phyloP scores from a whole-genome alignment of 2,888 invertebrate species.

The Drosophila sordidula region DNA sequence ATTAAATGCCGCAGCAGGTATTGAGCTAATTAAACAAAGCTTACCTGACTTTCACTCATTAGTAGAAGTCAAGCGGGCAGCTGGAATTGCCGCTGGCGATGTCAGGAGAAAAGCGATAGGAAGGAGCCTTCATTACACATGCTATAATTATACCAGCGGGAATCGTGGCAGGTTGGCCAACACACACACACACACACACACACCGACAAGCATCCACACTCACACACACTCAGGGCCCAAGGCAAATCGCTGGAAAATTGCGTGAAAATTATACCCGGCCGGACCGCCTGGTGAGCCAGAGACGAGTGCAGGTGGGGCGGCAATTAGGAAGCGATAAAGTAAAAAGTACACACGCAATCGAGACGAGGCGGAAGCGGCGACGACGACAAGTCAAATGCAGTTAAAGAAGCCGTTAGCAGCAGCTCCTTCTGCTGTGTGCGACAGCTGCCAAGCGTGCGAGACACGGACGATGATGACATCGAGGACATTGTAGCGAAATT shows the following conservation, averaged over 20 bases:
- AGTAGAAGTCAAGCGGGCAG: conserved; percentile 41
- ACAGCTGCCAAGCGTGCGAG: conserved; percentile 59
- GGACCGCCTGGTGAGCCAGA: conserved; percentile 40
- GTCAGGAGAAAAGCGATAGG: conserved; percentile 39
- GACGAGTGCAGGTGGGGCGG: conserved; percentile 33
- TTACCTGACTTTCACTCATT: conserved; percentile 62
- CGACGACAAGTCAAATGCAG: conserved; percentile 57
- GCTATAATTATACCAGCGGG: conserved; percentile 79
- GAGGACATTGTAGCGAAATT: conserved; percentile 67
- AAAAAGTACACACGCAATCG: conserved; percentile 50
- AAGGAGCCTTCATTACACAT: conserved; percentile 35
- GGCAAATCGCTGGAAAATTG: conserved; percentile 42
- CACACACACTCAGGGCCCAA: neutral
- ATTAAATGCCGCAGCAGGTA: conserved; percentile 57
- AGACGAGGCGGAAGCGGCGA: conserved; percentile 26
- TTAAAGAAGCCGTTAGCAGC: conserved; percentile 45
- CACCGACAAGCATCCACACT: too few species aligned
- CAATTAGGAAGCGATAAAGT: conserved; percentile 79
- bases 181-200: conserved; percentile 13
- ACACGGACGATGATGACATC: conserved; percentile 27
- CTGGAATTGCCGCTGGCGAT: conserved; percentile 55
- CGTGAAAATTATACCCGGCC: conserved; percentile 54
- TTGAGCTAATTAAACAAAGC: conserved; percentile 70
- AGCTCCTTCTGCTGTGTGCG: conserved; percentile 59
- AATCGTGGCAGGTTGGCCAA: conserved; percentile 60